Evolutionary conservation across 2,888 invertebrate genomes (phyloP).

Genomic region (Stenodema calcarata): DNA sequence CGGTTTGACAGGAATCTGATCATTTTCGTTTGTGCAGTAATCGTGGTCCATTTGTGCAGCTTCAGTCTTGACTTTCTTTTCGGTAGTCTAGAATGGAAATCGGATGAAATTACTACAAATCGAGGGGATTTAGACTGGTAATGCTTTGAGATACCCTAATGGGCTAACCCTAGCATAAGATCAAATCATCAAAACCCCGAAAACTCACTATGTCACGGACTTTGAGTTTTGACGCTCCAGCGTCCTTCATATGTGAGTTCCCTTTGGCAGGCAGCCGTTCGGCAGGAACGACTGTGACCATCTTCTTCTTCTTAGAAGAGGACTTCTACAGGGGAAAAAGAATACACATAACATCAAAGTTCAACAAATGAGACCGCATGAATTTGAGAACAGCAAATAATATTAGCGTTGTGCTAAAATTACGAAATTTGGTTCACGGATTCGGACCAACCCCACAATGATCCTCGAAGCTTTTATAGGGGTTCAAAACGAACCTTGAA

Average conservation of each 20-base stretch:
- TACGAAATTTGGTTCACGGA: no score
- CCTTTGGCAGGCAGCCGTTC: slow-evolving; percentile 59
- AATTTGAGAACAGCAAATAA: no score
- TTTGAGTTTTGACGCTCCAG: slow-evolving; percentile 59
- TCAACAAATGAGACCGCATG: no score
- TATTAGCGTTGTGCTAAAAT: no score
- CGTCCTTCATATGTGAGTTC: slow-evolving; percentile 61
- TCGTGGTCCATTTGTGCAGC: slow-evolving; percentile 67
- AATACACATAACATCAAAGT: not conserved
- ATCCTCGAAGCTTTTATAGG: no score
- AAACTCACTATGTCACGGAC: slow-evolving; percentile 1
- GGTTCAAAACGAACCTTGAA: no score
- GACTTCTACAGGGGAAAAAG: slow-evolving; percentile 39
- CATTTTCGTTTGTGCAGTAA: slow-evolving; percentile 63
- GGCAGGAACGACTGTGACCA: slow-evolving; percentile 65
- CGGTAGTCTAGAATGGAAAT: slow-evolving; percentile 47
- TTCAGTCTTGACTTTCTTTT: slow-evolving; percentile 57
- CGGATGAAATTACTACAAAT: no score
- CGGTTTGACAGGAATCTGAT: not conserved
- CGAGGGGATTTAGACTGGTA: no score
- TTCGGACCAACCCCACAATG: no score
- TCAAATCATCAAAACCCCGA: no score
- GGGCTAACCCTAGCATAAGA: no score
- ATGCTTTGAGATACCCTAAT: no score
- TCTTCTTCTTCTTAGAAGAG: slow-evolving; percentile 59